Conservation (phyloP, 1,140 invertebrate genomes). For the Leucophenga varia region DNA sequence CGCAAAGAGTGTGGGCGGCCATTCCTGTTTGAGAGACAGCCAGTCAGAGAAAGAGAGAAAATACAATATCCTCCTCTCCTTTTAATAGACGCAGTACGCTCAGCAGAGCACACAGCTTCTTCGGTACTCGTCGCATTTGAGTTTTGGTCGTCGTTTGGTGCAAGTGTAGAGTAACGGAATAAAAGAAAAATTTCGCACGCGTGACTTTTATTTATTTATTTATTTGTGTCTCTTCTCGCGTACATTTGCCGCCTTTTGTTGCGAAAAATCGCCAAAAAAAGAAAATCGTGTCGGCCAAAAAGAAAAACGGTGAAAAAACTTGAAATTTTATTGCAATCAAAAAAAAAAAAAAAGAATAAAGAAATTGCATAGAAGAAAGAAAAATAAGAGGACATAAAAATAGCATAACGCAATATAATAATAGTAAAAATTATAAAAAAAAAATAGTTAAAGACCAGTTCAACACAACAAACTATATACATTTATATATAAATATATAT, state of each 20-base stretch:
- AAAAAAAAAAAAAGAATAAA: not conserved
- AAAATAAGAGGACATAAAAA: too few species aligned
- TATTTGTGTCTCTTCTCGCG: constrained; percentile 25
- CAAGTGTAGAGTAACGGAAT: not conserved
- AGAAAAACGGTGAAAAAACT: constrained; percentile 22
- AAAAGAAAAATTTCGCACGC: constrained; percentile 1
- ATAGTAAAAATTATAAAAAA: constrained; percentile 31
- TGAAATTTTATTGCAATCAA: constrained; percentile 19
- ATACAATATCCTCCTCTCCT: constrained; percentile 8
- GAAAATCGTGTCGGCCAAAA: too few species aligned
- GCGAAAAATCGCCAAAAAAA: constrained; percentile 44
- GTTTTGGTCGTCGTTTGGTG: too few species aligned
- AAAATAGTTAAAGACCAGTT: constrained; percentile 30
- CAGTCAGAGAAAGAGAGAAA: constrained; percentile 11
- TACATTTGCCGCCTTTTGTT: constrained; percentile 44
- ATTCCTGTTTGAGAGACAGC: not conserved
- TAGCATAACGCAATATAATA: too few species aligned
- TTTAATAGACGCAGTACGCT: not conserved
- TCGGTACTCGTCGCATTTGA: too few species aligned
- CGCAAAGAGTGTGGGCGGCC: constrained; percentile 3
- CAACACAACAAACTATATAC: not conserved
- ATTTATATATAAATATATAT: too few species aligned
- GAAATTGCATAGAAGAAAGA: too few species aligned
- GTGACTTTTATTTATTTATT: constrained; percentile 35
- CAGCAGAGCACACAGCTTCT: not conserved